Conservation (phyloP, 2,888 invertebrate genomes). For the Mantis religiosa region DNA sequence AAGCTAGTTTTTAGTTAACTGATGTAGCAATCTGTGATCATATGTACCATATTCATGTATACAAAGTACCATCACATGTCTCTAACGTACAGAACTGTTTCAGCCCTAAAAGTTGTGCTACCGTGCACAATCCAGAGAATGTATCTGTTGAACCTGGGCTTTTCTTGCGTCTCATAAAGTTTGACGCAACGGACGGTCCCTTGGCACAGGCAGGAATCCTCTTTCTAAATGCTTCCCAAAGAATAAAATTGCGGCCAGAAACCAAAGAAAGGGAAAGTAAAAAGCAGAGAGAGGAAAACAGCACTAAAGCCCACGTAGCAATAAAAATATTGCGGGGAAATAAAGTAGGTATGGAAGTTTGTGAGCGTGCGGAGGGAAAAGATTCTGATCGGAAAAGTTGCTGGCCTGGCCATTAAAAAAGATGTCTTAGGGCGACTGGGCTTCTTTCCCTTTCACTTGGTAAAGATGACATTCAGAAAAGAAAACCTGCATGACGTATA, state of each 20-base stretch:
- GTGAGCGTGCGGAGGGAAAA: not conserved
- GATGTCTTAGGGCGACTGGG: not conserved
- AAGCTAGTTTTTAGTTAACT: too few relatives aligned
- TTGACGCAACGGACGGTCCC: not conserved
- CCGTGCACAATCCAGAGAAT: not conserved
- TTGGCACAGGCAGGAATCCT: not conserved
- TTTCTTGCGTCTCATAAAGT: not conserved
- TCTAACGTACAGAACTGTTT: too few relatives aligned
- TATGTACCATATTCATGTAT: too few relatives aligned
- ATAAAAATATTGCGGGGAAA: conserved; percentile 4
- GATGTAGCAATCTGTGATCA: too few relatives aligned
- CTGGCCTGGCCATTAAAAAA: conserved; percentile 5
- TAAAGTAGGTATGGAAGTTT: not conserved
- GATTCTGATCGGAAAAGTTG: conserved; percentile 14
- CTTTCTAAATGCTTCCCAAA: conserved; percentile 14
- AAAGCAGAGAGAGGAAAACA: not conserved
- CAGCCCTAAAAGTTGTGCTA: too few relatives aligned
- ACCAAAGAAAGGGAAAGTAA: conserved; percentile 2
- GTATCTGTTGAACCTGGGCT: not conserved
- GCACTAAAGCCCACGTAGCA: not conserved
- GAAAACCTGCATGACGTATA: not conserved
- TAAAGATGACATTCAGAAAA: not conserved
- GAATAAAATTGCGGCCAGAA: conserved; percentile 9
- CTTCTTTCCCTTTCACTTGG: not conserved
- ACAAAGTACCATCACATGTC: too few relatives aligned